Percentiles rank a stretch among this genome's conserved stretches.
Conservation (phyloP, 2,113 vertebrate genomes). For the Odobenus rosmarus region DNA sequence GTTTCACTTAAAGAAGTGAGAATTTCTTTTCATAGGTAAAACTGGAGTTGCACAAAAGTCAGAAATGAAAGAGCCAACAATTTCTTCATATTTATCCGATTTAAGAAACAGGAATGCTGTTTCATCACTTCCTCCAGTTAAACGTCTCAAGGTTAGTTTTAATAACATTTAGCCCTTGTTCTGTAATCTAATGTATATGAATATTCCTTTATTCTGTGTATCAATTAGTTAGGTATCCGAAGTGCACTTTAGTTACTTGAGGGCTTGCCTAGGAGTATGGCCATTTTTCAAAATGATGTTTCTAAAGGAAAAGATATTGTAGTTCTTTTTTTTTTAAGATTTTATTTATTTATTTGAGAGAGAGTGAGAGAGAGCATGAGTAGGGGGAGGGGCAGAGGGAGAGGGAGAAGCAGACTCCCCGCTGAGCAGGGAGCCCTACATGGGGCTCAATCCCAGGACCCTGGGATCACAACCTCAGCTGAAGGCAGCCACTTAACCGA, state of each 20-base stretch:
- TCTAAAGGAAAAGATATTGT: neutral
- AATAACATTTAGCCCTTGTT: constrained; percentile 46
- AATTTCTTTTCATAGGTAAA: constrained; percentile 90
- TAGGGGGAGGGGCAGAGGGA: neutral
- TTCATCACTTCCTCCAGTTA: constrained; percentile 90
- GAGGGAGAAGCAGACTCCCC: neutral
- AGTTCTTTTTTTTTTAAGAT: neutral
- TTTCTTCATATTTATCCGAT: constrained; percentile 93
- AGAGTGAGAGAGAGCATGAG: neutral
- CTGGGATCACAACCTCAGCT: neutral
- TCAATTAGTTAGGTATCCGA: neutral
- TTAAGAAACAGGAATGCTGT: constrained; percentile 91
- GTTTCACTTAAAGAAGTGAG: constrained; percentile 55
- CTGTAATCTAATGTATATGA: constrained; percentile 26
- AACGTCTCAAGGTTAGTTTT: constrained; percentile 92
- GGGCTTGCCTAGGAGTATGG: constrained; percentile 7
- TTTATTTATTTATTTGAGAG: neutral
- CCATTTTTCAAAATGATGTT: neutral
- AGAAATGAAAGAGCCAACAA: constrained; percentile 81
- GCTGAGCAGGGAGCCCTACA: neutral
- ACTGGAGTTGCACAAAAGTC: constrained; percentile 89
- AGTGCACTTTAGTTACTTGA: neutral
- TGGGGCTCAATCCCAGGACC: neutral
- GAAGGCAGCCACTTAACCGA: neutral
- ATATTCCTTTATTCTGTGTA: neutral